Base-by-base conservation (phyloP, 2,113 vertebrate genomes). In the Hemibagrus wyckioides region DNA sequence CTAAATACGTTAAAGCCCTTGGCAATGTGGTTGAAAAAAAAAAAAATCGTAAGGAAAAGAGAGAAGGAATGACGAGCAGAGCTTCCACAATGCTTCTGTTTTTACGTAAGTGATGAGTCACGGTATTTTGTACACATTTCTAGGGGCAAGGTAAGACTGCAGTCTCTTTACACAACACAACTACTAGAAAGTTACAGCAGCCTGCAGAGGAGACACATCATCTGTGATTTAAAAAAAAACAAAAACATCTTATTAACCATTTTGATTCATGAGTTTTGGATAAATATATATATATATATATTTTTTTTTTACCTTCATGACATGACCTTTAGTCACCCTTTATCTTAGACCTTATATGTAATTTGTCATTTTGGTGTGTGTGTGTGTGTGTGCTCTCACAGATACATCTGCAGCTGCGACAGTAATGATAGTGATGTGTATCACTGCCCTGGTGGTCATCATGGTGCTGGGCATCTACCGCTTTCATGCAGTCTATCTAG, bases 381-480 rank as follows among this genome's bases (percentile, higher is more conserved):
- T 61, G 10, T 13, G 25, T 71, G 56, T 59, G 23, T 75, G 52
- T 54, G 19, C 50, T 57, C 9, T 63, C 63, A 30, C 90, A 97
- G 97, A 95, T 77, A 94, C 96, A 84, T 96, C 96, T 0, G 94
- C 96, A 4, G 90, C 95, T 54, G 96, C 97, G 83, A 95, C 96
- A 0, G 80, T 95, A 0, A 94, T 96, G 59, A 94, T 96, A 80
- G 90, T 96, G 54, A 93, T 95, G 88, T 97, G 96, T 1, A 94
- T 97, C 88, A 94, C 95, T 69, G 91, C 95, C 88, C 93, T 97
- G 1, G 90, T 96, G 86, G 93, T 96, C 48, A 94, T 96, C n/a
- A 89, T 96, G 36, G 95, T 94, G 13, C 90, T 97, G 94, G 97
- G 96, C 0, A 90, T 97, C 89, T 94, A 96, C 82, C 95, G 96